Conservation (phyloP, 2,888 invertebrate genomes). For the Scrobipalpa costella region DNA sequence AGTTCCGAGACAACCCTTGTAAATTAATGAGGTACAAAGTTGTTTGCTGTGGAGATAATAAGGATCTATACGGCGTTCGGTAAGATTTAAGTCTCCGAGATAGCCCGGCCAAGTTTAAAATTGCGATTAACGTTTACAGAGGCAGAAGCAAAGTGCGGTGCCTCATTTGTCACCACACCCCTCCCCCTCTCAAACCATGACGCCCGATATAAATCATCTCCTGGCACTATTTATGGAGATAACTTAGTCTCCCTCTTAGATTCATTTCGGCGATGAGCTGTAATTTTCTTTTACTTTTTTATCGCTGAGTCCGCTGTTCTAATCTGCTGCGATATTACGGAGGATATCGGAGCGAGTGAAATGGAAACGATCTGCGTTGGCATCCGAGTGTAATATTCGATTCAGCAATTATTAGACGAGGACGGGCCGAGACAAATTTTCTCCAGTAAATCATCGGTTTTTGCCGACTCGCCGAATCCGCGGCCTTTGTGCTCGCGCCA, state of each 20-base stretch:
- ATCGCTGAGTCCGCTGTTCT: slow-evolving; percentile 36
- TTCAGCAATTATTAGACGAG: slow-evolving; percentile 58
- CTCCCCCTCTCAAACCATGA: slow-evolving; percentile 47
- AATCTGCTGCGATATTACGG: slow-evolving; percentile 37
- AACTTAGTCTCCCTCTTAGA: slow-evolving; percentile 43
- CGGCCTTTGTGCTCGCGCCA: slow-evolving; percentile 42
- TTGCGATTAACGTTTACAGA: slow-evolving; percentile 47
- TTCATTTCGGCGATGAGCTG: slow-evolving; percentile 47
- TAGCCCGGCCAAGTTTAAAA: slow-evolving; percentile 45
- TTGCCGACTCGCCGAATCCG: slow-evolving; percentile 43
- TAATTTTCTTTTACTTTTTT: slow-evolving; percentile 48
- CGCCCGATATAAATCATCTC: slow-evolving; percentile 53
- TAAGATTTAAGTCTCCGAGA: slow-evolving; percentile 38
- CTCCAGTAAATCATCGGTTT: slow-evolving; percentile 57
- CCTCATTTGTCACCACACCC: slow-evolving; percentile 58
- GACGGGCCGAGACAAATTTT: slow-evolving; percentile 52
- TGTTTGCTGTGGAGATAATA: slow-evolving; percentile 43
- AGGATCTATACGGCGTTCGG: slow-evolving; percentile 33
- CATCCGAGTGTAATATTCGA: slow-evolving; percentile 50
- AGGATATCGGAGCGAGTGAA: slow-evolving; percentile 37
- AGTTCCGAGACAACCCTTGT: slow-evolving; percentile 27
- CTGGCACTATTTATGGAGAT: slow-evolving; percentile 59
- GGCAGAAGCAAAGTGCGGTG: slow-evolving; percentile 35
- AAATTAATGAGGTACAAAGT: slow-evolving; percentile 44
- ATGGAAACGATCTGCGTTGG: slow-evolving; percentile 40